Conservation (phyloP, 2,797 vertebrate species). For the Trematomus bernacchii region DNA sequence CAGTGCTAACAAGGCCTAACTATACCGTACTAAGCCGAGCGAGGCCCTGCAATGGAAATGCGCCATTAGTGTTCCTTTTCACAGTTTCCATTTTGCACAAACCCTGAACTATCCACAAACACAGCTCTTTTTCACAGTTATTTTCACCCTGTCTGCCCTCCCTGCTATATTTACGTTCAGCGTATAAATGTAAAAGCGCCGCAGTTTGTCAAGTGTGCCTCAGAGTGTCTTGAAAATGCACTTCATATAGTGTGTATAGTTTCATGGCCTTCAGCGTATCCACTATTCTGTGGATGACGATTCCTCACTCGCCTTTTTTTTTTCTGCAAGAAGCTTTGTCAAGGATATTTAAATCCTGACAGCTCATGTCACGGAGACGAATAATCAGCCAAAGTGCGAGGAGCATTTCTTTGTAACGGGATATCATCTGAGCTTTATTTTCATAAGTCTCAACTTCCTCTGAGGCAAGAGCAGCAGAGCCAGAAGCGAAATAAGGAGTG, state of each 20-base stretch:
- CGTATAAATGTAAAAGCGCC: conserved; percentile 35
- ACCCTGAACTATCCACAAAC: conserved; percentile 34
- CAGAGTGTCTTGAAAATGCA: conserved; percentile 31
- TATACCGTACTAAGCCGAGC: no score
- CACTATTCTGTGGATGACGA: not conserved
- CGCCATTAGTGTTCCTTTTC: conserved; percentile 20
- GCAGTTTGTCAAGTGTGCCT: conserved; percentile 49
- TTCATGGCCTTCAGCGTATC: conserved; percentile 33
- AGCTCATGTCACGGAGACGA: conserved; percentile 42
- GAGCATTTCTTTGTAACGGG: conserved; percentile 46
- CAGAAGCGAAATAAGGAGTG: not conserved
- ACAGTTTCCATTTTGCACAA: conserved; percentile 14
- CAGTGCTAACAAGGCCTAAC: no score
- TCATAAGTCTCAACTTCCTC: conserved; percentile 39
- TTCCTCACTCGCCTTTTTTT: not conserved
- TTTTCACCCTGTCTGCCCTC: conserved; percentile 25
- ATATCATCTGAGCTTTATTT: conserved; percentile 47
- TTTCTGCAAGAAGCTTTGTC: conserved; percentile 18
- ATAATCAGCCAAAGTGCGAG: conserved; percentile 47
- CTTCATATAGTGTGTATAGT: conserved; percentile 24
- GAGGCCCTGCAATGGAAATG: no score
- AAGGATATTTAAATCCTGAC: conserved; percentile 55
- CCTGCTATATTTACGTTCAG: conserved; percentile 40
- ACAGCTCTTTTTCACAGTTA: conserved; percentile 7
- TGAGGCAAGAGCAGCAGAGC: conserved; percentile 37